Evolutionary conservation across 92 coral and sea anemone species (phyloP).

Genomic region (Hydrozoanthus gracilis): DNA sequence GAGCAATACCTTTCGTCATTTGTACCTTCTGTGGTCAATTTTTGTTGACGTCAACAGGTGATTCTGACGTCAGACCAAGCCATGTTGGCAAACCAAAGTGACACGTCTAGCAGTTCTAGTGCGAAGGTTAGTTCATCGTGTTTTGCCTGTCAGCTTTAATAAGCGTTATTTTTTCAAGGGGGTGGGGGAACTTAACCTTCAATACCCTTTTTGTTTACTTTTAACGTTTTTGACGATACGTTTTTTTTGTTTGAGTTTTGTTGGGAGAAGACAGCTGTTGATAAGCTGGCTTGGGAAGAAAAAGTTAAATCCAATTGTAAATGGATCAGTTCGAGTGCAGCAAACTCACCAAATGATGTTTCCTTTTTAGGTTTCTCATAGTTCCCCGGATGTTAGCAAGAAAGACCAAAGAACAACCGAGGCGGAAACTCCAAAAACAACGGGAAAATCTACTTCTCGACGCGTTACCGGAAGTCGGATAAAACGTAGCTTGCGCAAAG

Average conservation of each 20-base stretch:
- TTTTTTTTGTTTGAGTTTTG: no score
- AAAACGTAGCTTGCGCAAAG: constrained; percentile 19
- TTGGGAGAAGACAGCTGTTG: no score
- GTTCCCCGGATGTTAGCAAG: constrained; percentile 39
- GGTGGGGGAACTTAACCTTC: no score
- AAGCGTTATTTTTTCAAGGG: not conserved
- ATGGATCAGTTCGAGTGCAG: not conserved
- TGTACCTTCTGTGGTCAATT: not conserved
- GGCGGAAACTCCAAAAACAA: constrained; percentile 76
- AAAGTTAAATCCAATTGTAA: no score
- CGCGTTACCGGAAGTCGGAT: constrained; percentile 9
- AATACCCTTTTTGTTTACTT: not conserved
- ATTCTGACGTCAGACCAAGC: constrained; percentile 75
- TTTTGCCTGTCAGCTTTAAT: not conserved
- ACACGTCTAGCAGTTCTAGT: not conserved
- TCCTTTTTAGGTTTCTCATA: not conserved
- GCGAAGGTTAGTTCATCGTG: not conserved
- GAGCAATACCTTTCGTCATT: no score
- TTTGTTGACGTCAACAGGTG: not conserved
- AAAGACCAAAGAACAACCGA: constrained; percentile 10
- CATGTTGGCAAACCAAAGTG: constrained; percentile 19
- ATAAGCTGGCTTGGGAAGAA: no score
- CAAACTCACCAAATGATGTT: no score
- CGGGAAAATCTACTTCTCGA: constrained; percentile 55
- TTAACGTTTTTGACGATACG: no score